A percentile compares a stretch with the other conserved stretches of the same genome.
These are phyloP conservation scores for Leucophenga maculata DNA, from an alignment of 2,888 invertebrate species.

Conservation along the genomic window DNA sequence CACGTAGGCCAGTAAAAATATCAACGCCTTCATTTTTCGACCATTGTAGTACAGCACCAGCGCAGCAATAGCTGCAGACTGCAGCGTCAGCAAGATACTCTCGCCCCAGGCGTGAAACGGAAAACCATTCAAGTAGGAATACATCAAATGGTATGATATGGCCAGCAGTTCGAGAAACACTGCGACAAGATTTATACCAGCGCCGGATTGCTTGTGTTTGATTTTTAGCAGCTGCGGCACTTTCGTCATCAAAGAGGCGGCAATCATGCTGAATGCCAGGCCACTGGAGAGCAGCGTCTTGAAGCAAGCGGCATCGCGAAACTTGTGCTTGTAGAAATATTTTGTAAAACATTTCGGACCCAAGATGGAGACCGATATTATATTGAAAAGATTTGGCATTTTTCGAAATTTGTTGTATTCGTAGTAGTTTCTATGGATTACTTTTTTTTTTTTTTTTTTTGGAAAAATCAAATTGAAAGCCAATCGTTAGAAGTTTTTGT, in stretches of 20 bases:
- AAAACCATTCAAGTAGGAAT: constrained; percentile 90
- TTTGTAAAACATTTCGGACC: constrained; percentile 88
- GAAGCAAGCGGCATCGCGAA: constrained; percentile 89
- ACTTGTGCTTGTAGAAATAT: constrained; percentile 87
- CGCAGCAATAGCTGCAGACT: constrained; percentile 89
- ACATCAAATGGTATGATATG: constrained; percentile 89
- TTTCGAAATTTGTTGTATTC: constrained; percentile 20
- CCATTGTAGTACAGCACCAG: constrained; percentile 86
- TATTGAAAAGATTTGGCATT: constrained; percentile 58
- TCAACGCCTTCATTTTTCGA: constrained; percentile 75
- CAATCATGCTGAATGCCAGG: constrained; percentile 92
- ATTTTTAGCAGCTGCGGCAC: constrained; percentile 97
- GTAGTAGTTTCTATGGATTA: background rate
- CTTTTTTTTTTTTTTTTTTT: background rate
- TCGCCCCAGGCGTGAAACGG: constrained; percentile 97
- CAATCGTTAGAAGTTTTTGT: too few species aligned
- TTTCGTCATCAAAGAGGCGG: constrained; percentile 94
- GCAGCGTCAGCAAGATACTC: constrained; percentile 86
- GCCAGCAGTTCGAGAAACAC: constrained; percentile 91
- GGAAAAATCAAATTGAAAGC: too few species aligned
- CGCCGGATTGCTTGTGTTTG: constrained; percentile 83
- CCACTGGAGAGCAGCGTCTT: constrained; percentile 90
- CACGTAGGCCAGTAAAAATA: constrained; percentile 78
- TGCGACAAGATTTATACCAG: constrained; percentile 89
- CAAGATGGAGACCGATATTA: constrained; percentile 74